Base-by-base conservation (phyloP, 1,140 invertebrate species). In the Proctacanthus coquilletti region DNA sequence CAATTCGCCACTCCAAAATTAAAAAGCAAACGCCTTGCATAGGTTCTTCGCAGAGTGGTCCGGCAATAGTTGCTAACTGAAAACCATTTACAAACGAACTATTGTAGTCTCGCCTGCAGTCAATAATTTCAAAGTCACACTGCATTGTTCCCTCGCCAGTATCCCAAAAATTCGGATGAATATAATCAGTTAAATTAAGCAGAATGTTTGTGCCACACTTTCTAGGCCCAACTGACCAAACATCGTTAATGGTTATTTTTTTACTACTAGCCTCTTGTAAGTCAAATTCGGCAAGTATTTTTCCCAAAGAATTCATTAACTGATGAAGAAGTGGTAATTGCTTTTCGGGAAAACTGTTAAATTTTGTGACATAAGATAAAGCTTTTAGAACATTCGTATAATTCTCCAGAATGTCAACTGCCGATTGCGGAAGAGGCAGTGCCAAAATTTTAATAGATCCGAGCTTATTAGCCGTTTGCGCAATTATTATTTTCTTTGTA, bases 21-120 rank as follows among this genome's bases (percentile, higher is more conserved):
- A 87, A 66, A 61, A 95, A 94, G 39, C 78, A 85, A 1, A 96
- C 85, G 2, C 92, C 92, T 68, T 82, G 84, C 81, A 96, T 85
- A 13, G 91, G 87, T 52, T 97, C 93, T 56, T 96, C 88, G 64
- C 93, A 97, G 14, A 96, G 55, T 4, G 91, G 88, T 4, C 94
- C 93, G 32, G 84, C 74, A 11, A 82, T 60, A 2, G 85, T 82
- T 0, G 88, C 88, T 51, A 97, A 58, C 70, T 97, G 87, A 61
- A 97, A 98, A 2, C 94, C 93, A 66, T 84, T 92, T 2, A 97
- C 69, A 53, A 97, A 77, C 61, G 78, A 84, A 53, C 70, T 78
- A 48, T 80, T 79, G 51, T 73, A 84, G 50, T 72, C 68, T 46
- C 63, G 58, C 14, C 71, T 62, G n/a, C n/a, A n/a, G 4, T 19